Evolutionary conservation across 2,797 vertebrate genomes (phyloP), one percentile per base, ranked within the genome.

Genomic region (Martes flavigula): DNA sequence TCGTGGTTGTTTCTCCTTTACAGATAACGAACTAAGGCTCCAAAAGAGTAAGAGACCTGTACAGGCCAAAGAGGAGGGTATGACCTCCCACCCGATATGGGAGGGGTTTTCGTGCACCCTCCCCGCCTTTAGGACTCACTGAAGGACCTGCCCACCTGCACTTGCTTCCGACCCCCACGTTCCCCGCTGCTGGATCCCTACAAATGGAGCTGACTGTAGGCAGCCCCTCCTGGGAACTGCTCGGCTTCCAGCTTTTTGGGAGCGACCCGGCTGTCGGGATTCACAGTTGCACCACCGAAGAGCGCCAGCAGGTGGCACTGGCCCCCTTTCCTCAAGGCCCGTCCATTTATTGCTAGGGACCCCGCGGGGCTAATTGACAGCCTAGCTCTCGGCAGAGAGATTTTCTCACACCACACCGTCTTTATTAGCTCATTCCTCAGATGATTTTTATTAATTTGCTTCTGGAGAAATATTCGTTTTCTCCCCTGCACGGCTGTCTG

Each of bases 231-330:
- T 1, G 40, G 40, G 25, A 27, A 40, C 70, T 8, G 38, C 70
- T 46, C 40, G 30, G 40, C 40, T 30, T 43, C 72, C 15, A 27
- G 32, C 51, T 56, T 8, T 5, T 4, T 10, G 32, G 48, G 30
- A 27, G 10, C 30, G 0, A 25, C 48, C 21, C 0, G 17, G 35
- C n/a, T 9, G 48, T 18, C 2, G 1, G 79, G n/a, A 30, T 20
- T 40, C 48, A 2, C 40, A 20, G 40, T 27, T 13, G 96, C 73
- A 17, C 27, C 5, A 1, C 81, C 7, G 5, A 0, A 0, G 0
- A 0, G 0, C 1, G 56, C 97, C 98, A 95, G 97, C 92, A 98
- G 98, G 97, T 93, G 97, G 94, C 92, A 10, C 82, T 38, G 15
- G 77, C 68, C 73, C 18, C 0, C 94, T 35, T 51, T 82, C 30